Evolutionary conservation across 1,140 invertebrate genomes (phyloP).

Genomic region (Plutomurus gul): DNA sequence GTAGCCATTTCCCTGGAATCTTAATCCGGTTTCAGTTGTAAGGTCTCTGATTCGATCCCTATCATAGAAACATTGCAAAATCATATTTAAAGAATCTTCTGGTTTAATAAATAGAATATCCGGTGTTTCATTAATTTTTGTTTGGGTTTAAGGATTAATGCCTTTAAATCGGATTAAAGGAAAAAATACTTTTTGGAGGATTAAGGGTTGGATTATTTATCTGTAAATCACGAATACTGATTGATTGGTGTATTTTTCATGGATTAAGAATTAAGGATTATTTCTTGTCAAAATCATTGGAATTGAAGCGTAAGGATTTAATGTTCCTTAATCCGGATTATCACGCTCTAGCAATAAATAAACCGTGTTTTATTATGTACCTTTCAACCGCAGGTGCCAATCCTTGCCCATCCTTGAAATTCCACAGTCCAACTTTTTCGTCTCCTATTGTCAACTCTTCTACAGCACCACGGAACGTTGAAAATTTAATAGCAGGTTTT

Average conservation of each 20-base stretch:
- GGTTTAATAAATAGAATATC: background rate
- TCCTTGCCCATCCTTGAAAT: constrained; percentile 81
- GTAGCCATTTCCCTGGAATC: constrained; percentile 87
- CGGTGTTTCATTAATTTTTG: background rate
- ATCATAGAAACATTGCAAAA: too few species aligned
- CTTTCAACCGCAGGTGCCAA: constrained; percentile 73
- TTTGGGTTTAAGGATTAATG: too few species aligned
- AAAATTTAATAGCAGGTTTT: constrained; percentile 69
- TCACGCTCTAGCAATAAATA: background rate
- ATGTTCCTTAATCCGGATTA: background rate
- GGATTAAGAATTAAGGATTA: too few species aligned
- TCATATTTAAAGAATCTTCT: too few species aligned
- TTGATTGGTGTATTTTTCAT: too few species aligned
- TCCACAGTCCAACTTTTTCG: constrained; percentile 89
- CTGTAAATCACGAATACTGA: background rate
- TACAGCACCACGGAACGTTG: constrained; percentile 83
- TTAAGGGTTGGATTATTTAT: too few species aligned
- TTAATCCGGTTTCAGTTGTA: constrained; percentile 70
- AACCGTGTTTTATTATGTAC: constrained; percentile 61
- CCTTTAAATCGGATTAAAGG: background rate
- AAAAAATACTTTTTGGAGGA: too few species aligned
- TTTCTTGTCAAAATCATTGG: too few species aligned
- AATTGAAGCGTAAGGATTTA: too few species aligned
- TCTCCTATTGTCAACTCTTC: constrained; percentile 89
- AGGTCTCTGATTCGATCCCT: constrained; percentile 69